Evolutionary conservation across 2,888 invertebrate genomes (phyloP), one percentile per base, ranked within the genome.

Genomic region (Tenodera sinensis): DNA sequence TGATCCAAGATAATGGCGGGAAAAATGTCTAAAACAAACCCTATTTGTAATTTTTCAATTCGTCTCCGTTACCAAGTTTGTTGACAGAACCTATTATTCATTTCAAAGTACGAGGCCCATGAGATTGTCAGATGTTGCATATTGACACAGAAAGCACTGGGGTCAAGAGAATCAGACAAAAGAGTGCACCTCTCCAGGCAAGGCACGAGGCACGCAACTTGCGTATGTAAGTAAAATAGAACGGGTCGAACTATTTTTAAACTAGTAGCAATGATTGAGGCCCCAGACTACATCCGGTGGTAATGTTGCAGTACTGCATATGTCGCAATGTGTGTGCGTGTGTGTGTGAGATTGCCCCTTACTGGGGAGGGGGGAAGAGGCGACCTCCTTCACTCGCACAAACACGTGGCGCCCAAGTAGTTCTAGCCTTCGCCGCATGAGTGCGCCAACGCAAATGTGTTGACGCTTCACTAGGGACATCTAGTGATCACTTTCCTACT

Each of bases 211-310:
- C 54, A 71, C 54, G 15, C 20, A 25, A 71, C 20, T 71, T 71
- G 54, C 54, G 54, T 71, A 71, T 71, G 87, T 87, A 82, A 30
- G 83, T 87, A 82, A 87, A 87, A 82, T 87, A 87, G 87, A 81
- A 34, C 87, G 30, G 84, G 54, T 9, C 84, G 87, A 87, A 87
- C 87, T 87, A 87, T 87, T 87, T 87, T 87, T 87, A 87, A 87
- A 71, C 54, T 71, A 71, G 81, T 87, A 87, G 87, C 87, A 87
- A 83, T 83, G 87, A 87, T 87, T 87, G 83, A 25, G 85, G 14
- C 42, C 42, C 85, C 34, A 27, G 20, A 71, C 54, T 47, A 14
- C 87, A 82, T 87, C 87, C 87, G 87, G 82, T 87, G 87, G 87
- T 87, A 86, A 81, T 86, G 42, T 42, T 34, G 85, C 47, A 87